Base-by-base conservation (phyloP, 2,797 vertebrate genomes). In the Malurus leucopterus region DNA sequence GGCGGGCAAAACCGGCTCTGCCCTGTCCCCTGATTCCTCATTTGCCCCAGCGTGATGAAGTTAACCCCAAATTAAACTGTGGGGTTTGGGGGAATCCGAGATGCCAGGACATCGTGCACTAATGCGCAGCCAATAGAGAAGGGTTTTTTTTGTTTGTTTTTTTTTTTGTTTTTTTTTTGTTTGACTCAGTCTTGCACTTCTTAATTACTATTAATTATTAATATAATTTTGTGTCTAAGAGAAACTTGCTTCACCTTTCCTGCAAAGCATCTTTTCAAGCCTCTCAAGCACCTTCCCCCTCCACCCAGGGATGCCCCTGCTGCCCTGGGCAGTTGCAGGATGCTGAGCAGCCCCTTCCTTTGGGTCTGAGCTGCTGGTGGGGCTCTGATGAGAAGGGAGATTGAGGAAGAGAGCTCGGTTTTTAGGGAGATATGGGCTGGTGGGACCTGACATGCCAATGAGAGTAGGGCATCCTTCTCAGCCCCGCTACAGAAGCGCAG, bases 401-500 rank as follows among this genome's bases (percentile, higher is more conserved):
- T 5, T 7, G 38, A 44, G 44, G 36, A 59, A 16, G 15, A 11
- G 68, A 88, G 57, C 26, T 32, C 49, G 3, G 2, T 34, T 71
- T 21, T 46, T 2, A 13, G 20, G n/a, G 43, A 40, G 10, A 46
- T 3, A 10, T 0, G 8, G 30, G 29, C 27, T 22, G 8, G 22
- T 2, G 15, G 18, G 34, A 19, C 12, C 40, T 43, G 61, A 29
- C 0, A 2, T 6, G 41, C 23, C 44, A 21, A 16, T 1, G 7
- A 47, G 36, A 43, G 49, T 71, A 69, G 58, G 15, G 23, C 2
- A 4, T 6, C 8, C 21, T 72, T 62, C 49, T 20, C 61, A 38
- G 29, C 49, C 53, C 32, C 0, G 0, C 29, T 9, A 21, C 0
- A 2, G 43, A 4, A 26, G 29, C 1, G 0, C 2, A 5, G 26